phyloP scores from a whole-genome alignment of 2,113 vertebrate species.

The Vulpes lagopus region DNA sequence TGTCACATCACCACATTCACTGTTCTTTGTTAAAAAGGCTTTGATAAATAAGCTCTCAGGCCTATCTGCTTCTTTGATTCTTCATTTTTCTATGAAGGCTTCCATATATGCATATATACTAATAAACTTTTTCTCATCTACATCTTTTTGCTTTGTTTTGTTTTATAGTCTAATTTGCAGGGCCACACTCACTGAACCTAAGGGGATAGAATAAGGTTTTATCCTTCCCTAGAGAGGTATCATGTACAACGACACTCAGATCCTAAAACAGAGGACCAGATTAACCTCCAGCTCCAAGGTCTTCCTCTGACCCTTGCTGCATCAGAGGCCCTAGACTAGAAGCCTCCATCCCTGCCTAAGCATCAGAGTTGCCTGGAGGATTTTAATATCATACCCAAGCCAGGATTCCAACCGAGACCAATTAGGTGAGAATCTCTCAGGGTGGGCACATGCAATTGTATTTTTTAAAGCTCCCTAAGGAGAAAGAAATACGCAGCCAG shows the following conservation, averaged over 20 bases:
- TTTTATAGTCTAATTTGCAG: background rate
- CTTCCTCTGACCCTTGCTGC: no score
- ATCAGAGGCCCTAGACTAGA: background rate
- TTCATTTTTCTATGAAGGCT: background rate
- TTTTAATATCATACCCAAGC: background rate
- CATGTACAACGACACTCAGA: background rate
- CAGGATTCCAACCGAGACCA: background rate
- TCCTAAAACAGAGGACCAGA: background rate
- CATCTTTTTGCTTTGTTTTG: no score
- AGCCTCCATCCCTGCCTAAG: background rate
- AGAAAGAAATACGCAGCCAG: background rate
- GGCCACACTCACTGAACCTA: background rate
- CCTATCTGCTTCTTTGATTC: no score
- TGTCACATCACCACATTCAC: background rate
- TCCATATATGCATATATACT: fast-evolving
- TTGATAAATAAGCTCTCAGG: background rate
- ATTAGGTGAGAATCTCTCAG: background rate
- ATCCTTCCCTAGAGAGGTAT: background rate
- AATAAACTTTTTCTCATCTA: background rate
- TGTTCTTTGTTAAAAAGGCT: background rate
- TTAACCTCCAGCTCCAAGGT: background rate
- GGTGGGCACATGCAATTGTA: no score
- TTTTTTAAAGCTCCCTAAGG: background rate
- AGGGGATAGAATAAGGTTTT: background rate
- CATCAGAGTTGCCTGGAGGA: background rate